phyloP scores from a whole-genome alignment of 2,113 vertebrate genomes.

The Sterna hirundo region DNA sequence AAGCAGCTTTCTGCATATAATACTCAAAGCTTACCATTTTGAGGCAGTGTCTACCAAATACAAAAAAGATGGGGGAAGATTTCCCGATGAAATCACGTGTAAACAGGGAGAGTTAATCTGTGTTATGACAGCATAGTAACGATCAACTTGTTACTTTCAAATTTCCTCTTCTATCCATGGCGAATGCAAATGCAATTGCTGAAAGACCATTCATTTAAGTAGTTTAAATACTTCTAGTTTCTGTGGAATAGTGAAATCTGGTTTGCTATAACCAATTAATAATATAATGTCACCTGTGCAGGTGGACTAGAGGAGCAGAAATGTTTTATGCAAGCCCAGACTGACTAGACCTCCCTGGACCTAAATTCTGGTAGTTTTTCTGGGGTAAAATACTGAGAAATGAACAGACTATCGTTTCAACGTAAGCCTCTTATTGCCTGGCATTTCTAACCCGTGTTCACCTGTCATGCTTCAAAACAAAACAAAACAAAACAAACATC shows the following conservation, averaged over 20 bases:
- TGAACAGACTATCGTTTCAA: background rate
- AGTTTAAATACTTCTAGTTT: slow-evolving; percentile 23
- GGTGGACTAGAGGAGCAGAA: background rate
- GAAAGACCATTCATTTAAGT: background rate
- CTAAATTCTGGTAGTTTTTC: background rate
- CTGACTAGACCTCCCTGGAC: background rate
- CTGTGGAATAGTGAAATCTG: background rate
- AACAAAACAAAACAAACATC: background rate
- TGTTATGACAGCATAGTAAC: background rate
- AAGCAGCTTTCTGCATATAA: background rate
- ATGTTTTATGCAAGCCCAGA: background rate
- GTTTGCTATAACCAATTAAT: slow-evolving; percentile 9
- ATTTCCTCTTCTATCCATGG: background rate
- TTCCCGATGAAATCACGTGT: background rate
- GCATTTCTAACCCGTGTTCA: background rate
- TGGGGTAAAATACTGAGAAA: background rate
- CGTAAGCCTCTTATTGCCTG: background rate
- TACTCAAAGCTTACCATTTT: background rate
- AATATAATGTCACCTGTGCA: background rate
- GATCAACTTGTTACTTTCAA: background rate
- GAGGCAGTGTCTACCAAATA: background rate
- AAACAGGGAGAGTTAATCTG: background rate
- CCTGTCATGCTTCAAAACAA: background rate
- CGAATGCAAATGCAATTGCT: background rate
- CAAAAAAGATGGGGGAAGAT: background rate